Percentiles rank a stretch among this genome's conserved stretches.
Evolutionary conservation across 1,140 invertebrate genomes (phyloP).

Genomic region (Panulirus ornatus): DNA sequence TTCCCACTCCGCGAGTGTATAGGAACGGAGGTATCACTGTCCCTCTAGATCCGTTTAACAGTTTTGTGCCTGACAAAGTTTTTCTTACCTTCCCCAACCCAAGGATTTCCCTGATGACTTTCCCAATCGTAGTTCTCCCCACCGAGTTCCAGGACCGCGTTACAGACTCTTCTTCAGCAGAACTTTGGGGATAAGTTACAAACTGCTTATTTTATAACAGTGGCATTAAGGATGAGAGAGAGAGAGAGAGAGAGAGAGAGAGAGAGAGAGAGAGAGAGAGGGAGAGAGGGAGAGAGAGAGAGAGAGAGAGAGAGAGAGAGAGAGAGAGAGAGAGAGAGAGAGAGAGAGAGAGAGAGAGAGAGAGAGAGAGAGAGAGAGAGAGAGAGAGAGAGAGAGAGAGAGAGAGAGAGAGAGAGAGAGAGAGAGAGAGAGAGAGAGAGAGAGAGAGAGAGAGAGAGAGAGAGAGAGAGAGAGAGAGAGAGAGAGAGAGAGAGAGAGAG

Average conservation of each 20-base stretch:
- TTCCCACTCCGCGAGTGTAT: no score
- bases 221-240: neutral
- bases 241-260: neutral
- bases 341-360: conserved; percentile 15
- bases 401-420: neutral
- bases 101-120: no score
- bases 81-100: no score
- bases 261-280: conserved; percentile 4
- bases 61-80: no score
- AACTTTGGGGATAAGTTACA: no score
- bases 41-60: no score
- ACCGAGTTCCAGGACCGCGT: no score
- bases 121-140: no score
- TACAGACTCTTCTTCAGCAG: no score
- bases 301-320: conserved; percentile 12
- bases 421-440: neutral
- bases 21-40: no score
- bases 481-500: conserved; percentile 3
- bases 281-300: neutral
- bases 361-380: conserved; percentile 23
- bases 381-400: conserved; percentile 13
- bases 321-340: conserved; percentile 16
- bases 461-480: neutral
- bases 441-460: conserved; percentile 3
- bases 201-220: no score